These are phyloP conservation scores for Threskiornis aethiopicus DNA, from an alignment of 2,797 vertebrate species.

Conservation along the genomic window DNA sequence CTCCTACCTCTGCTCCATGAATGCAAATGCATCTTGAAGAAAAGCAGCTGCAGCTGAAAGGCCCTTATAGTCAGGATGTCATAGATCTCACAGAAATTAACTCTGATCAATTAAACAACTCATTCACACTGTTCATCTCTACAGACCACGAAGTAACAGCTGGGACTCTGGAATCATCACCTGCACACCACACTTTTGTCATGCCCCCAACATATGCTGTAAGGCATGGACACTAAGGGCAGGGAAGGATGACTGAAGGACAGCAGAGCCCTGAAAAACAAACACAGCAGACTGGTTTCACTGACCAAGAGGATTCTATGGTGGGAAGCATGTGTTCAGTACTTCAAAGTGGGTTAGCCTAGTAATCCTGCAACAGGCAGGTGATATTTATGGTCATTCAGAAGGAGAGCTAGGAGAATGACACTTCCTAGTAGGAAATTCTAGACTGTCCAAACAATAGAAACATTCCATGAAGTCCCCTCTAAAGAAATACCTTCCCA, in stretches of 20 bases:
- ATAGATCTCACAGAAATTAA: neutral
- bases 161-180: slow-evolving; percentile 5
- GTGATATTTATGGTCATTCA: neutral
- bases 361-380: neutral
- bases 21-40: neutral
- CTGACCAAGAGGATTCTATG: neutral
- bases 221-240: neutral
- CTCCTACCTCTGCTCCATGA: neutral
- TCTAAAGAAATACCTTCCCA: neutral
- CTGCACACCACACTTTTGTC: neutral
- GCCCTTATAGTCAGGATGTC: neutral
- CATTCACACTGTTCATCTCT: neutral
- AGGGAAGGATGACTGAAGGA: neutral
- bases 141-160: slow-evolving; percentile 20
- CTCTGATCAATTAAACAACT: slow-evolving; percentile 8
- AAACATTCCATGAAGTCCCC: neutral
- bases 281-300: neutral
- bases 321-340: neutral
- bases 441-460: neutral
- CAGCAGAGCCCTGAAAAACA: neutral
- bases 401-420: neutral
- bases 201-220: neutral
- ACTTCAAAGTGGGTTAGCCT: neutral
- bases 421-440: neutral
- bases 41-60: neutral